Base-by-base conservation (phyloP, 2,888 invertebrate species). In the Agriopis marginaria region DNA sequence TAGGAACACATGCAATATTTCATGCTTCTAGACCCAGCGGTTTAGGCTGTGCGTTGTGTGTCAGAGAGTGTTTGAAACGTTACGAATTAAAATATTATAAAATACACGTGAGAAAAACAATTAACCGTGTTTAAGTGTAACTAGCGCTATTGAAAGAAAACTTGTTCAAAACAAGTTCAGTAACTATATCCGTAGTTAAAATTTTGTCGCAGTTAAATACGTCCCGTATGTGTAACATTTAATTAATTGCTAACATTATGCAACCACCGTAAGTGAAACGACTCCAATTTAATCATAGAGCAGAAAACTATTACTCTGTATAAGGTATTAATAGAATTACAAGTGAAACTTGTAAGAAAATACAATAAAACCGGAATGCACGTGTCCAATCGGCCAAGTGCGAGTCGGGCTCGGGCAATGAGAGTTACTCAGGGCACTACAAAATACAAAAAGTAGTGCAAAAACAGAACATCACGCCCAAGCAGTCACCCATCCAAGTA, bases 201-300 rank as follows among this genome's bases (percentile, higher is more conserved):
- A 17, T 47, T 45, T 17, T 60, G 49, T 60, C 60, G 14, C 7
- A 60, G 32, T 63, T 49, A 12, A 55, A 47, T 45, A 63, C 47
- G 12, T 14, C 44, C 51, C 17, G 59, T 59, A 23, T 11, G 54
- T n/a, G 51, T 66, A 66, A 61, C 54, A 49, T 66, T 66, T 60
- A 60, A 55, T 55, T 17, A 66, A 66, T 55, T 61, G 42, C 0
- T 59, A 0, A 32, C 47, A 44, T 66, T 66, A 62, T 50, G 56
- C 55, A 62, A 66, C 49, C 11, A 10, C 9, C 44, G 39, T 42
- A 66, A 50, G 51, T 59, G 17, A 32, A 59, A 59, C 39, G 6
- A 14, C 45, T 59, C 42, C 14, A 66, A 45, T 56, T 47, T 42
- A 17, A 42, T 23, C 23, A 56, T 44, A 11, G 45, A 45, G 44